These are phyloP conservation scores for Parasteatoda lunata DNA, from an alignment of 2,888 invertebrate species.

Conservation along the genomic window DNA sequence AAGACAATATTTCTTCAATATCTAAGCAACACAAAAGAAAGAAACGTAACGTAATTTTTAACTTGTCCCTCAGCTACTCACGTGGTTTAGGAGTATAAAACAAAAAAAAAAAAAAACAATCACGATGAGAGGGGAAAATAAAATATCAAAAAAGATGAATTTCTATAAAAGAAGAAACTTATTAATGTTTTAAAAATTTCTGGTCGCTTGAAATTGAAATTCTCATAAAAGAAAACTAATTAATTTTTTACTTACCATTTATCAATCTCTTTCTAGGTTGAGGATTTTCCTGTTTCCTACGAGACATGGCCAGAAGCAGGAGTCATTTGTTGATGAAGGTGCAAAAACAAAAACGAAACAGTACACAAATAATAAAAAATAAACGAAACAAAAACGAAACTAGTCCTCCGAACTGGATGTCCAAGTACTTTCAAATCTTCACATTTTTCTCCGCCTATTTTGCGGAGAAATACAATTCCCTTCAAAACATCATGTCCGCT, in stretches of 20 bases:
- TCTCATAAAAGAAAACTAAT: no score
- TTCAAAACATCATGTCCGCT: conserved; percentile 67
- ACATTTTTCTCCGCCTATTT: conserved; percentile 63
- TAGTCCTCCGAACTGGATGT: conserved; percentile 36
- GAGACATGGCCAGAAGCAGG: conserved; percentile 71
- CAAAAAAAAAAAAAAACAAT: no score
- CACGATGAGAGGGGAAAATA: no score
- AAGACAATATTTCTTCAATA: no score
- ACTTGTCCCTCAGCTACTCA: conserved; percentile 24
- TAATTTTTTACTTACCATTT: conserved; percentile 72
- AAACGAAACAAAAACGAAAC: conserved; percentile 40
- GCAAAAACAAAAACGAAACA: conserved; percentile 30
- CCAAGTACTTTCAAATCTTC: conserved; percentile 46
- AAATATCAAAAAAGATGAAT: no score
- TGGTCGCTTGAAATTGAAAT: no score
- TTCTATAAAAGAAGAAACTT: no score
- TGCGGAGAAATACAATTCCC: conserved; percentile 32
- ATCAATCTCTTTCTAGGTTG: conserved; percentile 75
- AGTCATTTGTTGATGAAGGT: conserved; percentile 27
- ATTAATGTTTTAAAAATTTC: no score
- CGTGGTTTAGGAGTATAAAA: conserved; percentile 15
- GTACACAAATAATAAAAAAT: conserved; percentile 17
- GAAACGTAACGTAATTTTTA: conserved; percentile 34
- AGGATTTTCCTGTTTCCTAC: conserved; percentile 75
- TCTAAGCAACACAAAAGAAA: neutral